These are phyloP conservation scores for Drosophila rufa DNA, from an alignment of 1,140 invertebrate species.

Conservation along the genomic window DNA sequence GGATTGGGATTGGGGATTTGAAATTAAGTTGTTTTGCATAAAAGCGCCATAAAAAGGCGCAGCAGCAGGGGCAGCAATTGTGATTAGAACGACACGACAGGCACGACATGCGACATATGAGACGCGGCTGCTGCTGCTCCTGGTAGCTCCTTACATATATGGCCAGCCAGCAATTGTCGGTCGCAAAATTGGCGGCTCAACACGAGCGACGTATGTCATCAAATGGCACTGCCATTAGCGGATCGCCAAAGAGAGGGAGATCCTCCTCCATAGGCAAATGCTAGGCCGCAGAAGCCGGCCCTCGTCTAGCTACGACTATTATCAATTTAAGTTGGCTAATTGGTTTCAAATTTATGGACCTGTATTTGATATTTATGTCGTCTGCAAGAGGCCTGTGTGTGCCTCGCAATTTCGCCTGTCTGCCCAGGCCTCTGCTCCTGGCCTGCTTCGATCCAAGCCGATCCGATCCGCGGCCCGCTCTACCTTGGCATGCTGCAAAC, in stretches of 20 bases:
- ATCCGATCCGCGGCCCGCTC: slow-evolving; percentile 24
- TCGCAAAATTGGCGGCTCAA: slow-evolving; percentile 73
- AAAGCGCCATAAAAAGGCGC: slow-evolving; percentile 82
- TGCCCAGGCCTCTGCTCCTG: slow-evolving; percentile 15
- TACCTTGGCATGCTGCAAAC: slow-evolving; percentile 80
- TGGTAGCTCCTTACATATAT: slow-evolving; percentile 61
- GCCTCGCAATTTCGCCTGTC: slow-evolving; percentile 37
- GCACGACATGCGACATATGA: slow-evolving; percentile 80
- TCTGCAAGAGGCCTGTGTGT: slow-evolving; percentile 47
- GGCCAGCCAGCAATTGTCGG: slow-evolving; percentile 76
- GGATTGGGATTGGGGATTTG: slow-evolving; percentile 38
- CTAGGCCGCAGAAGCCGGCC: slow-evolving; percentile 45
- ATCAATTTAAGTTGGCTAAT: slow-evolving; percentile 85
- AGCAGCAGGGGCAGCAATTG: slow-evolving; percentile 62
- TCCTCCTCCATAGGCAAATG: slow-evolving; percentile 73
- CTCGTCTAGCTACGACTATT: slow-evolving; percentile 62
- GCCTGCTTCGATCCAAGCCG: slow-evolving; percentile 3
- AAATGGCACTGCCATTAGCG: slow-evolving; percentile 78
- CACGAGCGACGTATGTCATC: slow-evolving; percentile 82
- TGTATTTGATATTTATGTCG: slow-evolving; percentile 85
- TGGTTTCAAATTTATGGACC: slow-evolving; percentile 85
- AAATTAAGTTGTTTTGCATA: slow-evolving; percentile 84
- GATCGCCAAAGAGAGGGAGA: slow-evolving; percentile 37
- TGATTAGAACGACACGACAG: slow-evolving; percentile 83
- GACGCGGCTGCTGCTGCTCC: slow-evolving; percentile 33